Base-by-base conservation (phyloP, 2,888 invertebrate genomes). In the Cloeon dipterum region DNA sequence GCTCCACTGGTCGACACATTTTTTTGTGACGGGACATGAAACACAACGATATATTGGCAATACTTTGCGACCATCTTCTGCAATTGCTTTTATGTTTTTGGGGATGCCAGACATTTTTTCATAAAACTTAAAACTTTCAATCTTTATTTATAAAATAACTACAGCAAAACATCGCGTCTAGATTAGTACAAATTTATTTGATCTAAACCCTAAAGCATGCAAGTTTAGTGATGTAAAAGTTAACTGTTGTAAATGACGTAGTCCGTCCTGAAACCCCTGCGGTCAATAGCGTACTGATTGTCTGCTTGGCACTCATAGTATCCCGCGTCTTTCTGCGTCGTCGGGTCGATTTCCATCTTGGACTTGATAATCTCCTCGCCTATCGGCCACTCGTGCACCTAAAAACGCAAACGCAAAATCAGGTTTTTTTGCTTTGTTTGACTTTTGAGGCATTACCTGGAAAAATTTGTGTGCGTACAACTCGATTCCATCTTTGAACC, bases 401-500 rank as follows among this genome's bases (percentile, higher is more conserved):
- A 52, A 25, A 56, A 49, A 35, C 21, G 8, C 14, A 5, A 4
- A 11, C 13, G 20, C 10, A 18, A 3, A 3, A 34, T n/a, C 13
- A 4, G 26, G 14, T 4, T 3, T 5, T 34, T 20, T 3, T 17
- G 11, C 17, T 19, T 19, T 11, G 20, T 13, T 34, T 20, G 18
- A 3, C 32, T 16, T n/a, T 14, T 10, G 14, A 13, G 20, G 16
- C 4, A 14, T 35, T 55, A 71, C 72, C 60, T 73, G 73, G 44
- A 73, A 70, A 50, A 69, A 74, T 48, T 65, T 67, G 47, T 74
- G 74, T 32, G 69, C 66, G 44, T 71, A 72, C n/a, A 77, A 53
- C 51, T 78, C 77, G 32, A 75, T 70, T 3, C 74, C 75, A 49
- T 78, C 75, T 50, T 77, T 77, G 48, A 69, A 71, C 77, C 77